Evolutionary conservation across 2,113 vertebrate genomes (phyloP).

Genomic region (Pterophyllum scalare): DNA sequence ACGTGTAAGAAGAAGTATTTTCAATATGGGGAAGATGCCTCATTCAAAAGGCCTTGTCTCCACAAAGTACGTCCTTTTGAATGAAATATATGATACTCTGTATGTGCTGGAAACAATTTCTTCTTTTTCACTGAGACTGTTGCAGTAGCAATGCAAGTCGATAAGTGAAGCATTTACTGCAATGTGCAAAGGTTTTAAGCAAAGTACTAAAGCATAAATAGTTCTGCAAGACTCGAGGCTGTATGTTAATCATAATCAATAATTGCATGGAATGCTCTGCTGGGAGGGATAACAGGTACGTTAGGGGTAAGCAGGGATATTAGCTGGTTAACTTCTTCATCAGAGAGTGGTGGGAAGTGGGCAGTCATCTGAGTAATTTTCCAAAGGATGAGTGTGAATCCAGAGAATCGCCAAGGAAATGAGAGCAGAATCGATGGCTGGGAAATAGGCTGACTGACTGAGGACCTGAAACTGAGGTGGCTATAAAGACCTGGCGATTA

Average conservation of each 20-base stretch:
- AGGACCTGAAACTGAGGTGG: background rate
- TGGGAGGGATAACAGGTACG: background rate
- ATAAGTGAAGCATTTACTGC: background rate
- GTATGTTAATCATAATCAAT: background rate
- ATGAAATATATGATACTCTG: background rate
- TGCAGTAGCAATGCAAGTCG: accelerated
- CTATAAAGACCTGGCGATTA: background rate
- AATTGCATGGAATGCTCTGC: background rate
- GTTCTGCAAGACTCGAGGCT: background rate
- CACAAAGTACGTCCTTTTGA: background rate
- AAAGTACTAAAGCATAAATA: background rate
- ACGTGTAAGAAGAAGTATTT: background rate
- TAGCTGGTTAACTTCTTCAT: background rate
- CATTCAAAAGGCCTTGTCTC: background rate
- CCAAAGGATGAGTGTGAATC: background rate
- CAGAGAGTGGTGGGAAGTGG: background rate
- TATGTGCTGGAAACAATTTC: background rate
- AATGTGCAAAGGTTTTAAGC: background rate
- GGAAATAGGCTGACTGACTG: background rate
- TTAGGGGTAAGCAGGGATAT: background rate
- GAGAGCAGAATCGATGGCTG: background rate
- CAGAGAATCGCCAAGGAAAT: background rate
- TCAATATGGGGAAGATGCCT: background rate
- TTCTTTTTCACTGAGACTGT: background rate
- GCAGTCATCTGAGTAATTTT: background rate